phyloP scores from a whole-genome alignment of 2,797 vertebrate genomes.

The Scolopax bukidnonensis region DNA sequence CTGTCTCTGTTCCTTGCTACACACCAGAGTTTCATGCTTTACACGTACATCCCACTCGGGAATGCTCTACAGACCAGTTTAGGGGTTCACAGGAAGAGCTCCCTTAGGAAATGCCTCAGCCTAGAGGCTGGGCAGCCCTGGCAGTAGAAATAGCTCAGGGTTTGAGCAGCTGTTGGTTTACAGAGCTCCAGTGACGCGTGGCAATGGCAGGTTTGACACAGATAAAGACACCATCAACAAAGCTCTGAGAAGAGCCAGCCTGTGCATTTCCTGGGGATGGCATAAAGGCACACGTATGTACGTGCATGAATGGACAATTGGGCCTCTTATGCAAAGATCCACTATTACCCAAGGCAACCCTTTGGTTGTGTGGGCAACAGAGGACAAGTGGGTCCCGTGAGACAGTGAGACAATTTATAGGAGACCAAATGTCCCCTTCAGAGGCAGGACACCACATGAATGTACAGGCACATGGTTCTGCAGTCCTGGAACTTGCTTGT shows the following conservation, averaged over 20 bases:
- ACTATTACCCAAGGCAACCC: background rate
- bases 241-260: background rate
- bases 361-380: background rate
- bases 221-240: background rate
- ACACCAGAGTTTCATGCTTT: background rate
- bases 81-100: background rate
- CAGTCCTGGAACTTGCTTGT: background rate
- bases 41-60: rapidly evolving
- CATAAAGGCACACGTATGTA: background rate
- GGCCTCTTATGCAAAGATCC: background rate
- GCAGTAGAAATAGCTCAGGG: background rate
- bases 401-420: background rate
- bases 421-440: background rate
- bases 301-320: background rate
- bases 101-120: background rate
- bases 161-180: background rate
- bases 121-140: background rate
- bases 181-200: background rate
- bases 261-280: background rate
- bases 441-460: background rate
- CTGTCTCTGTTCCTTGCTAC: background rate
- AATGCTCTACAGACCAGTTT: background rate
- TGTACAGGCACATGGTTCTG: background rate
- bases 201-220: background rate
- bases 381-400: background rate